These are phyloP conservation scores for Brachyrhaphis roseni DNA, from an alignment of 2,797 vertebrate species.

Conservation along the genomic window DNA sequence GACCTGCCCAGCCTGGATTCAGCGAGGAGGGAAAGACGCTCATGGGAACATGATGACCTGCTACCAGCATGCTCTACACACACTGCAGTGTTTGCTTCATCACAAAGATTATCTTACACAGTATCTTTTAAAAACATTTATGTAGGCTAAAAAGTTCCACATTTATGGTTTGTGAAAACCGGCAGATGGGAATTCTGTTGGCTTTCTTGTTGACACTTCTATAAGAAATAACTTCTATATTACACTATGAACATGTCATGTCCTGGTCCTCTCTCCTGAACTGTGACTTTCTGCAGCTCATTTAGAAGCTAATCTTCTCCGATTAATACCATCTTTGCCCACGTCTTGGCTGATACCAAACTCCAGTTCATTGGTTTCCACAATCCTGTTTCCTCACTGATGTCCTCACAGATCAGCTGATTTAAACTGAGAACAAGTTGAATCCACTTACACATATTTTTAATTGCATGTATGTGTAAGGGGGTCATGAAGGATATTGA, in stretches of 20 bases:
- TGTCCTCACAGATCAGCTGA: not conserved
- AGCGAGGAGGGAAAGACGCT: conserved; percentile 43
- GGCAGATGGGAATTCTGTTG: too few relatives aligned
- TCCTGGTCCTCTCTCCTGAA: too few relatives aligned
- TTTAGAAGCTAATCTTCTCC: too few relatives aligned
- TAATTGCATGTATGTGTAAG: not conserved
- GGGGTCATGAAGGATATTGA: not conserved
- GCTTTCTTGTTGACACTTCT: too few relatives aligned
- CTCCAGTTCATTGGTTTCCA: not conserved
- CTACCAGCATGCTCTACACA: conserved; percentile 27
- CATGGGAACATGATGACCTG: conserved; percentile 62
- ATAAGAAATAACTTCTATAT: too few relatives aligned
- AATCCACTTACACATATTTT: not conserved
- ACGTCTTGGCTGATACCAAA: too few relatives aligned
- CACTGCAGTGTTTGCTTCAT: not conserved
- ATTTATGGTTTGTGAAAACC: too few relatives aligned
- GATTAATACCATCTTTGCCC: too few relatives aligned
- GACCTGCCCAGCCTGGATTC: conserved; percentile 56
- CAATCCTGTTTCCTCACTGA: not conserved
- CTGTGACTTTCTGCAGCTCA: too few relatives aligned
- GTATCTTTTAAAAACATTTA: conserved; percentile 20
- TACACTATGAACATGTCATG: too few relatives aligned
- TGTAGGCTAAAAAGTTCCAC: too few relatives aligned
- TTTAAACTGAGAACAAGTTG: not conserved
- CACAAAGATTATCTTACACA: conserved; percentile 7